These are phyloP conservation scores for Triplophysa tibetana DNA, from an alignment of 2,113 vertebrate species.

Conservation along the genomic window DNA sequence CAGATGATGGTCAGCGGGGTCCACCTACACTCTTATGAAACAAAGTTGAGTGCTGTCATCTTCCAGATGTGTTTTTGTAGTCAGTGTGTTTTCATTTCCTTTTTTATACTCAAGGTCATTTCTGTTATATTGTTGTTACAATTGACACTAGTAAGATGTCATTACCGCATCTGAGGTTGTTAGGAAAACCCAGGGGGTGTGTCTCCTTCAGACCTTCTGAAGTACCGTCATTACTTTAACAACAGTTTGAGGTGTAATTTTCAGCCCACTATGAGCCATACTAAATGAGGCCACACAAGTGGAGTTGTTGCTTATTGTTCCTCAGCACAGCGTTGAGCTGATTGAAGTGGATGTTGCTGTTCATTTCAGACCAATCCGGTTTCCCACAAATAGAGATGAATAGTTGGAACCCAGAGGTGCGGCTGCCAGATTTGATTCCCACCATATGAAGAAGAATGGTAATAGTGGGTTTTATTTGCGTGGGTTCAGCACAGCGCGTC, in stretches of 20 bases:
- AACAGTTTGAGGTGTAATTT: slow-evolving; percentile 35
- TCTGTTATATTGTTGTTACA: background rate
- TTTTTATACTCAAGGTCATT: background rate
- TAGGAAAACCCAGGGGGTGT: slow-evolving; percentile 37
- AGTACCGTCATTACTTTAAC: slow-evolving; percentile 45
- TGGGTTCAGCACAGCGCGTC: slow-evolving; percentile 57
- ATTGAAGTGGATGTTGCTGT: slow-evolving; percentile 27
- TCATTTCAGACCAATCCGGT: slow-evolving; percentile 44
- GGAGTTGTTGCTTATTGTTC: slow-evolving; percentile 60
- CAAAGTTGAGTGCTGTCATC: slow-evolving; percentile 30
- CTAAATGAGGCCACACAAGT: slow-evolving; percentile 46
- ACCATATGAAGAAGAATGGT: slow-evolving; percentile 61
- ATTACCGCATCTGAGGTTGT: slow-evolving; percentile 53
- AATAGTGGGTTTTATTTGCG: slow-evolving; percentile 62
- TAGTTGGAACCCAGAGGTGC: slow-evolving; percentile 43
- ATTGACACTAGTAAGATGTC: slow-evolving; percentile 33
- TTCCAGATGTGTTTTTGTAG: slow-evolving; percentile 28
- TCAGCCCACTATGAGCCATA: slow-evolving; percentile 6
- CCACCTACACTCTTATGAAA: no score
- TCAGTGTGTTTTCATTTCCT: slow-evolving; percentile 24
- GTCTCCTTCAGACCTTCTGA: slow-evolving; percentile 53
- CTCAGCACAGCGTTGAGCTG: slow-evolving; percentile 42
- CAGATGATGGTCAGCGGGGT: no score
- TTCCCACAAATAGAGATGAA: slow-evolving; percentile 52
- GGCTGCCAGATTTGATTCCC: slow-evolving; percentile 57